phyloP scores from a whole-genome alignment of 2,888 invertebrate species.

The Lamellibrachia columna region DNA sequence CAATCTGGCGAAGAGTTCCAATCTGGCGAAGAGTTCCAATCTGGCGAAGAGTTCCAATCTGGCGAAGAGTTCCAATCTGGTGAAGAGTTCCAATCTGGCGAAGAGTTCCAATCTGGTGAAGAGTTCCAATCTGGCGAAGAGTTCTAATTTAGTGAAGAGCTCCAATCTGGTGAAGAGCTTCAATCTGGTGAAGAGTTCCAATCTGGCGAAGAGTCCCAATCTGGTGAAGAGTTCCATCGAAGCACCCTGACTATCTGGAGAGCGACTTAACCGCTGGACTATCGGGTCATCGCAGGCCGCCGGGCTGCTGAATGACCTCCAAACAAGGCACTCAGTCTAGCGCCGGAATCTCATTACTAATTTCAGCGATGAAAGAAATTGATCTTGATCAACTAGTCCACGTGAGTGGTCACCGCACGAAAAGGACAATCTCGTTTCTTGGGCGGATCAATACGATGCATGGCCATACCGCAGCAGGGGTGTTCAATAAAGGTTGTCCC shows the following conservation, averaged over 20 bases:
- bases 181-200: too few relatives aligned
- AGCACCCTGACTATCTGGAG: background rate
- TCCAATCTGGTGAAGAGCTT: too few relatives aligned
- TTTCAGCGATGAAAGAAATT: background rate
- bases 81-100: background rate
- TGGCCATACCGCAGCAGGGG: background rate
- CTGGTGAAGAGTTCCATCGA: background rate
- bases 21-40: too few relatives aligned
- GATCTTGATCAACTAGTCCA: background rate
- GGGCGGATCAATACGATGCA: background rate
- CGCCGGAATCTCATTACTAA: conserved; percentile 11
- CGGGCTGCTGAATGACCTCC: background rate
- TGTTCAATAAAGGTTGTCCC: background rate
- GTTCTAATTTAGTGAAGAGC: too few relatives aligned
- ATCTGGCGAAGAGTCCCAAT: too few relatives aligned
- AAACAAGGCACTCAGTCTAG: background rate
- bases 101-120: too few relatives aligned
- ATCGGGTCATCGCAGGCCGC: background rate
- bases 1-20: too few relatives aligned
- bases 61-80: background rate
- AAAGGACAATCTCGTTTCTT: background rate
- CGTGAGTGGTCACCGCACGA: background rate
- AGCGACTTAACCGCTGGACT: background rate
- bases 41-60: too few relatives aligned
- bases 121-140: too few relatives aligned